Conservation (phyloP, 2,113 vertebrate species). For the Xyliphius kryptos region DNA sequence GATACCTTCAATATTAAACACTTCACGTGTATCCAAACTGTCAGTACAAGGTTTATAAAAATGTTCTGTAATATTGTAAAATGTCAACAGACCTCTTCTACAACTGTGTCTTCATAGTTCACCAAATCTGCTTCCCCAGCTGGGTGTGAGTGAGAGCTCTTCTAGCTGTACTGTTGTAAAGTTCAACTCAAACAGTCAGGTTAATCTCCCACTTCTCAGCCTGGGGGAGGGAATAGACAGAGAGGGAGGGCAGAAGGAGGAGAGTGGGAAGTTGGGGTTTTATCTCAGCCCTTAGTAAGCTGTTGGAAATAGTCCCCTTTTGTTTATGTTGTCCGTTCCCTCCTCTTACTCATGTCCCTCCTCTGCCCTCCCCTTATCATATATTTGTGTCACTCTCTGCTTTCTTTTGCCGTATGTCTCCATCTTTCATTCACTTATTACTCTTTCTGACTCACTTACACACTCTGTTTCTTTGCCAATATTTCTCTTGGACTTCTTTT, state of each 20-base stretch:
- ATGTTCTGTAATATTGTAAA: not conserved
- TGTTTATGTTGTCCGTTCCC: conserved; percentile 34
- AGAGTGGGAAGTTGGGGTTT: conserved; percentile 30
- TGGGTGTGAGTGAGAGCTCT: conserved; percentile 39
- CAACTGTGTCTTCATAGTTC: conserved; percentile 7
- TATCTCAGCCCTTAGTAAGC: conserved; percentile 41
- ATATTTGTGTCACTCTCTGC: conserved; percentile 10
- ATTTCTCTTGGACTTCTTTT: not conserved
- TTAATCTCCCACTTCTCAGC: conserved; percentile 53
- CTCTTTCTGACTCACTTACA: not conserved
- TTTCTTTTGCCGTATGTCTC: conserved; percentile 20
- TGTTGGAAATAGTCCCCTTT: conserved; percentile 31
- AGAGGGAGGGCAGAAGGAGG: conserved; percentile 19
- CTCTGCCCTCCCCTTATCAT: conserved; percentile 15
- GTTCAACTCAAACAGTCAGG: conserved; percentile 50
- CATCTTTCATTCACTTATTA: conserved; percentile 7
- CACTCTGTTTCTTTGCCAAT: not conserved
- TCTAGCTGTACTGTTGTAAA: conserved; percentile 53
- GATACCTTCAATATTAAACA: no score
- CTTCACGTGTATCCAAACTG: not conserved
- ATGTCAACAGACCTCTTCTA: conserved; percentile 24
- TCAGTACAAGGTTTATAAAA: not conserved
- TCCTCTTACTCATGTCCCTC: conserved; percentile 20
- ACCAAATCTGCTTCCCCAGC: conserved; percentile 21
- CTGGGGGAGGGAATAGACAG: conserved; percentile 48